Evolutionary conservation across 2,888 invertebrate genomes (phyloP).

Genomic region (Bedellia somnulentella): DNA sequence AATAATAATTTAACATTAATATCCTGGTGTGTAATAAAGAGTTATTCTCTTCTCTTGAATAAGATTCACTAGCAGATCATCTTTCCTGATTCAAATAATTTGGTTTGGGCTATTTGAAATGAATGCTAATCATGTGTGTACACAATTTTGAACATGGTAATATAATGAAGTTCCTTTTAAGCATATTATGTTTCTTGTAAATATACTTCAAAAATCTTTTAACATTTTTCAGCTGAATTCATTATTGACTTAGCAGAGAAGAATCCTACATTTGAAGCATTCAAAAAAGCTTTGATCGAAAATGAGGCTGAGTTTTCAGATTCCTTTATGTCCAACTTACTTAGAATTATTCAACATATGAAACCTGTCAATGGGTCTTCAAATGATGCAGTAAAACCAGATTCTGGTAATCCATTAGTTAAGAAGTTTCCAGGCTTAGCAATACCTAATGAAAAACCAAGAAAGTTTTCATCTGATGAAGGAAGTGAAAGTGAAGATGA

Average conservation of each 20-base stretch:
- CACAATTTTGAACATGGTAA: too few species aligned
- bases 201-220: too few species aligned
- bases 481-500: conserved; percentile 31
- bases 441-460: conserved; percentile 72
- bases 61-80: too few species aligned
- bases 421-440: conserved; percentile 80
- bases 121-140: too few species aligned
- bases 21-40: too few species aligned
- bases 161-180: too few species aligned
- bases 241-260: conserved; percentile 92
- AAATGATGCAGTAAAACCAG: conserved; percentile 16
- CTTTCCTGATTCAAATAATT: too few species aligned
- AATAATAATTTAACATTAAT: too few species aligned
- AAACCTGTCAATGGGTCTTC: conserved; percentile 58
- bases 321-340: conserved; percentile 89
- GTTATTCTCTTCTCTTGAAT: too few species aligned
- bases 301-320: conserved; percentile 97
- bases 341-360: conserved; percentile 96
- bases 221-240: conserved; percentile 88
- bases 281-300: conserved; percentile 83
- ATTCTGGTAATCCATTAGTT: conserved; percentile 58
- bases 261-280: conserved; percentile 81
- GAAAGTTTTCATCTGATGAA: conserved; percentile 34
- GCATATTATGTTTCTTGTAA: too few species aligned
- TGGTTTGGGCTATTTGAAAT: too few species aligned